A percentile compares a stretch with the other conserved stretches of the same genome.
phyloP scores from a whole-genome alignment of 1,140 invertebrate genomes.

The Panagrolaimus sp. region DNA sequence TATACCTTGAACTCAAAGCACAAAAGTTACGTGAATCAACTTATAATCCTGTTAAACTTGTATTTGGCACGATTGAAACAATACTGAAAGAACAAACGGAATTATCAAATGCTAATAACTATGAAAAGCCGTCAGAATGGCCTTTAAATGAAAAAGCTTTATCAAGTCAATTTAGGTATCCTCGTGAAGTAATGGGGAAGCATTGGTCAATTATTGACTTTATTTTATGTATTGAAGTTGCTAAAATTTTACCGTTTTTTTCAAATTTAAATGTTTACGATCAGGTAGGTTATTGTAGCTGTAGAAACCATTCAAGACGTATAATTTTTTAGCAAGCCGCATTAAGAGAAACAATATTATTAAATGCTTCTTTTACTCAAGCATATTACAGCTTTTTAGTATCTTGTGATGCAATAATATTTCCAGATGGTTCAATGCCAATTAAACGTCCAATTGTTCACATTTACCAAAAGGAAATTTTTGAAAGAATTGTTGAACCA shows the following conservation, averaged over 20 bases:
- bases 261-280: not conserved
- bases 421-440: conserved; percentile 2
- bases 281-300: not conserved
- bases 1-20: not conserved
- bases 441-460: not conserved
- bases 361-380: not conserved
- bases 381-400: not conserved
- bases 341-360: not conserved
- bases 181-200: not conserved
- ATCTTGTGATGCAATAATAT: not conserved
- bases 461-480: not conserved
- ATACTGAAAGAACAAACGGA: not conserved
- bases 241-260: not conserved
- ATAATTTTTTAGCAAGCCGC: not conserved
- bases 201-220: not conserved
- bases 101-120: not conserved
- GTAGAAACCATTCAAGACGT: not conserved
- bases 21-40: not conserved
- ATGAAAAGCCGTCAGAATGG: not conserved
- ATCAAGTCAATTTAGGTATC: not conserved
- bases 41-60: not conserved
- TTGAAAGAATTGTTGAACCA: not conserved
- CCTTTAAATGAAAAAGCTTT: not conserved
- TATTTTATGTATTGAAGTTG: conserved; percentile 1
- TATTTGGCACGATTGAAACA: not conserved